phyloP scores from a whole-genome alignment of 2,888 invertebrate species.

The Drosophila percnosoma region DNA sequence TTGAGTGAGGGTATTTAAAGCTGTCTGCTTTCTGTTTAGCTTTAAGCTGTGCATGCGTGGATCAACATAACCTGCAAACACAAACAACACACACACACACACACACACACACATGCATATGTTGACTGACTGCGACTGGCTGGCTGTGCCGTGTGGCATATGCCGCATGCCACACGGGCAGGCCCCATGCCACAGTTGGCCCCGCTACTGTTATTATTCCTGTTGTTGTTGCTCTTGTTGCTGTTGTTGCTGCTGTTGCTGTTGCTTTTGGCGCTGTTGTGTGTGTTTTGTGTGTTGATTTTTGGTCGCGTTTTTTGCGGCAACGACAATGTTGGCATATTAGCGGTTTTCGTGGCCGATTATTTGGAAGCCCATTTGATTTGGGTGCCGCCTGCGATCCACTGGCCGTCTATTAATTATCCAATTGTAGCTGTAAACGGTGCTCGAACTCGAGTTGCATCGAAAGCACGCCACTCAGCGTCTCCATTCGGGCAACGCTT shows the following conservation, averaged over 20 bases:
- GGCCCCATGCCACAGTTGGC: slow-evolving; percentile 32
- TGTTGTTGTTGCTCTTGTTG: background rate
- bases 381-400: slow-evolving; percentile 45
- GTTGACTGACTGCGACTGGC: slow-evolving; percentile 16
- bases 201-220: slow-evolving; percentile 2
- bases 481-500: slow-evolving; percentile 18
- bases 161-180: slow-evolving; percentile 41
- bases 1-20: background rate
- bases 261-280: slow-evolving; percentile 12
- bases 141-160: slow-evolving; percentile 30
- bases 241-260: slow-evolving; percentile 11
- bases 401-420: slow-evolving; percentile 51
- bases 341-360: slow-evolving; percentile 82
- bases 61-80: slow-evolving; percentile 33
- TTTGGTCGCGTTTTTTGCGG: slow-evolving; percentile 61
- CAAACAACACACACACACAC: background rate
- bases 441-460: background rate
- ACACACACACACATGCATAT: slow-evolving; percentile 10
- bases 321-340: slow-evolving; percentile 64
- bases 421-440: background rate
- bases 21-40: background rate
- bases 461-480: background rate
- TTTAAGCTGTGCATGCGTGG: slow-evolving; percentile 14
- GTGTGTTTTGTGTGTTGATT: slow-evolving; percentile 54
- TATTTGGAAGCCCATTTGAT: slow-evolving; percentile 69